These are phyloP conservation scores for Actenoides hombroni DNA, from an alignment of 2,113 vertebrate genomes.

Conservation along the genomic window DNA sequence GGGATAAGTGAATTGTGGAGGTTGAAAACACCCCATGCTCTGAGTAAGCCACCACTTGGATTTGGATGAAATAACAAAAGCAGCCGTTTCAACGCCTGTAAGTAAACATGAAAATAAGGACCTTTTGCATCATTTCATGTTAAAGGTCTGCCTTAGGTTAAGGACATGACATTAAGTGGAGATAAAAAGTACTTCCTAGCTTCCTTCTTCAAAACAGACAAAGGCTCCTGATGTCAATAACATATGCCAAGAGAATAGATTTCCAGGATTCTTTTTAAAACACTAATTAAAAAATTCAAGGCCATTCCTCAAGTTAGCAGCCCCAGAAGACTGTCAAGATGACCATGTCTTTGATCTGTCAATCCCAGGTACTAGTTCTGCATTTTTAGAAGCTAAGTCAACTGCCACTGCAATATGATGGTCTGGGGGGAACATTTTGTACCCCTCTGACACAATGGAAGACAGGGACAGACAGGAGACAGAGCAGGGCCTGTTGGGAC, in stretches of 20 bases:
- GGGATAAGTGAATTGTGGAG: not conserved
- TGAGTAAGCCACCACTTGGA: not conserved
- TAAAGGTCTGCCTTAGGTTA: not conserved
- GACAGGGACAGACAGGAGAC: too few species aligned
- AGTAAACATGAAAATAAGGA: not conserved
- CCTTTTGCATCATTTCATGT: not conserved
- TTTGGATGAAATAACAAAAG: not conserved
- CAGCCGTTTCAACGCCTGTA: not conserved
- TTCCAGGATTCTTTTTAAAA: not conserved
- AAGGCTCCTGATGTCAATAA: not conserved
- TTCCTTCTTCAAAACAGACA: not conserved
- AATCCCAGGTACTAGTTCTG: not conserved
- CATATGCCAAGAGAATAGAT: not conserved
- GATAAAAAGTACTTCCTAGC: not conserved
- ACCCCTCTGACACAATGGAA: not conserved
- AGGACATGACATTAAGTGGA: not conserved
- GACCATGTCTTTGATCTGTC: not conserved
- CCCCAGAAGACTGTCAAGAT: not conserved
- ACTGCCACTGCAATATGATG: fast-evolving
- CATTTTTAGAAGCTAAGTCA: not conserved
- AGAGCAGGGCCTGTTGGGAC: too few species aligned
- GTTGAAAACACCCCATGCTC: not conserved
- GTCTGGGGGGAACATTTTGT: too few species aligned
- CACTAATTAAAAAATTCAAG: not conserved
- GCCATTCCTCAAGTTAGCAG: not conserved